A percentile compares a stretch with the other conserved stretches of the same genome.
Conservation (phyloP, 2,888 invertebrate genomes). For the Polyploca ridens region DNA sequence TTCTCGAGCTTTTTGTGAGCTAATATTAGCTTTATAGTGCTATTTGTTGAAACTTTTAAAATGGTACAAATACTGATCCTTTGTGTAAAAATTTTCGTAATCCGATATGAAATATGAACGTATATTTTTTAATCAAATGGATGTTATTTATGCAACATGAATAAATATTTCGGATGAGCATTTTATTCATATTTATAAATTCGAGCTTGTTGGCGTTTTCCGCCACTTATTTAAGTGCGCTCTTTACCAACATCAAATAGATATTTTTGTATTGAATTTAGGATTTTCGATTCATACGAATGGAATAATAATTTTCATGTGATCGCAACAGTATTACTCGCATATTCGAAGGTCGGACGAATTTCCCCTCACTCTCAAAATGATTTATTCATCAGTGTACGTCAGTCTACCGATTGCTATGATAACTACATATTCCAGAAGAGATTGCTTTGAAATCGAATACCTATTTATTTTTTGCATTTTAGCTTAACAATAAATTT, state of each 20-base stretch:
- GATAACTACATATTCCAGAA: background rate
- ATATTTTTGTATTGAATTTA: constrained; percentile 1
- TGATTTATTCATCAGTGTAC: constrained; percentile 46
- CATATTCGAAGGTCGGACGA: constrained; percentile 39
- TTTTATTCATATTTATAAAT: no score
- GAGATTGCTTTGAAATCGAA: background rate
- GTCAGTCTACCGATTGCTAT: constrained; percentile 12
- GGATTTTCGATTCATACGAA: constrained; percentile 31
- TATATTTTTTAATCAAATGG: no score
- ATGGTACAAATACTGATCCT: no score
- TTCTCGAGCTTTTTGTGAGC: background rate
- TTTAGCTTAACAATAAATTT: background rate
- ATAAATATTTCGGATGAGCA: no score
- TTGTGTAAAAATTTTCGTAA: no score
- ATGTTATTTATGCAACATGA: no score
- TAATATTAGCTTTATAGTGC: no score
- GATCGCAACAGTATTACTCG: constrained; percentile 25
- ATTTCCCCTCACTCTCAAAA: constrained; percentile 33
- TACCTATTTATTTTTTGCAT: background rate
- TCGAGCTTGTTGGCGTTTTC: background rate
- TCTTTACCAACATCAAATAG: background rate
- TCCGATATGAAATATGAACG: no score
- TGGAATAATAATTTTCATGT: constrained; percentile 40
- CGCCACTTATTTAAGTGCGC: background rate
- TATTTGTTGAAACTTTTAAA: no score